Percentiles rank a stretch among this genome's conserved stretches.
Conservation (phyloP, 2,888 invertebrate species). For the Cerastis leucographa region DNA sequence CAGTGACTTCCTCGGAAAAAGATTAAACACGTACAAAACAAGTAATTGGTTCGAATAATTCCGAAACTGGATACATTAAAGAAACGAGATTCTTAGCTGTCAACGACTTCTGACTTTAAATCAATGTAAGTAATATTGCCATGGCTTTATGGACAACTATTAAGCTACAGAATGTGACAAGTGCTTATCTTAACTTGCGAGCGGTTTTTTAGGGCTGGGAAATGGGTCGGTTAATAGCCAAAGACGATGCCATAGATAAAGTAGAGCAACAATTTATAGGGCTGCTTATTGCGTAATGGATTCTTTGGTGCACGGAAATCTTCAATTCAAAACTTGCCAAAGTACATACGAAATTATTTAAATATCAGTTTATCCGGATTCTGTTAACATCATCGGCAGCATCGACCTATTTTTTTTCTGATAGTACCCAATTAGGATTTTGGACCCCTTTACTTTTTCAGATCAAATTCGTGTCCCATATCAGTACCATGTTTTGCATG, state of each 20-base stretch:
- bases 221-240: constrained; percentile 35
- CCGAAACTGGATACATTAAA: constrained; percentile 75
- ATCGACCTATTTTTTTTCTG: neutral
- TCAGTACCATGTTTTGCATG: neutral
- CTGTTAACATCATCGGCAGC: neutral
- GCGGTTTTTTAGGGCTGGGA: constrained; percentile 17
- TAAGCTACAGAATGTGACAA: constrained; percentile 46
- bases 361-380: neutral
- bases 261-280: constrained; percentile 8
- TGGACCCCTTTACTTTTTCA: neutral
- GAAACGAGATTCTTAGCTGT: constrained; percentile 73
- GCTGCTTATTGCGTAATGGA: neutral
- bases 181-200: constrained; percentile 44
- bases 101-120: constrained; percentile 64
- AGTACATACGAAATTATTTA: neutral
- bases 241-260: constrained; percentile 36
- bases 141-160: constrained; percentile 43
- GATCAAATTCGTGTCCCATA: neutral
- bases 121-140: constrained; percentile 60
- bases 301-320: neutral
- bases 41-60: constrained; percentile 79
- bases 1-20: constrained; percentile 82
- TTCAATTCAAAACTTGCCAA: neutral
- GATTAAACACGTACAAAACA: constrained; percentile 78
- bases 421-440: neutral